Evolutionary conservation across 2,113 vertebrate genomes (phyloP).

Genomic region (Strix aluco): DNA sequence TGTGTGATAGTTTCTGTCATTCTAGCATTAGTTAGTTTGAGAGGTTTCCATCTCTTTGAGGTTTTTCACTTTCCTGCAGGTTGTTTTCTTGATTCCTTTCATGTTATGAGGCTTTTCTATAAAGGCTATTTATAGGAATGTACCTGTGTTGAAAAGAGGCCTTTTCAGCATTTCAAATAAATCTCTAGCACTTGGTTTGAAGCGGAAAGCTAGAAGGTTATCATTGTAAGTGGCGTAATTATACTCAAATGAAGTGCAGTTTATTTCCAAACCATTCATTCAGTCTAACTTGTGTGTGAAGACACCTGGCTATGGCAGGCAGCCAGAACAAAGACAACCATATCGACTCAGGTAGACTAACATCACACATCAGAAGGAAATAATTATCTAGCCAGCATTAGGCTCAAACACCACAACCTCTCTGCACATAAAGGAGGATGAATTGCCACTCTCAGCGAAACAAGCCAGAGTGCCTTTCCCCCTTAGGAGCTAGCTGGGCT

Average conservation of each 20-base stretch:
- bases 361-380: not conserved
- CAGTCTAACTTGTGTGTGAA: not conserved
- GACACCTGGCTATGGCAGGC: not conserved
- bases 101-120: not conserved
- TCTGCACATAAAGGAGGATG: not conserved
- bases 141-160: not conserved
- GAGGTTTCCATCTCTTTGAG: not conserved
- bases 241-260: not conserved
- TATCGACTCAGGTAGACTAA: not conserved
- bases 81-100: not conserved
- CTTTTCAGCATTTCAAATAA: not conserved
- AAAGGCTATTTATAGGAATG: not conserved
- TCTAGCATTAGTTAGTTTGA: not conserved
- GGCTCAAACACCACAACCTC: not conserved
- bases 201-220: not conserved
- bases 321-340: not conserved
- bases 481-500: not conserved
- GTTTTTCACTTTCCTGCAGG: not conserved
- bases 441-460: not conserved
- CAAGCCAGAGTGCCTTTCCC: not conserved
- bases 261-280: not conserved
- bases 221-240: not conserved
- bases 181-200: not conserved
- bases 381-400: not conserved
- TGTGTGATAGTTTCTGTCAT: not conserved